Base-by-base conservation (phyloP, 2,797 vertebrate genomes). In the Carapus acus region DNA sequence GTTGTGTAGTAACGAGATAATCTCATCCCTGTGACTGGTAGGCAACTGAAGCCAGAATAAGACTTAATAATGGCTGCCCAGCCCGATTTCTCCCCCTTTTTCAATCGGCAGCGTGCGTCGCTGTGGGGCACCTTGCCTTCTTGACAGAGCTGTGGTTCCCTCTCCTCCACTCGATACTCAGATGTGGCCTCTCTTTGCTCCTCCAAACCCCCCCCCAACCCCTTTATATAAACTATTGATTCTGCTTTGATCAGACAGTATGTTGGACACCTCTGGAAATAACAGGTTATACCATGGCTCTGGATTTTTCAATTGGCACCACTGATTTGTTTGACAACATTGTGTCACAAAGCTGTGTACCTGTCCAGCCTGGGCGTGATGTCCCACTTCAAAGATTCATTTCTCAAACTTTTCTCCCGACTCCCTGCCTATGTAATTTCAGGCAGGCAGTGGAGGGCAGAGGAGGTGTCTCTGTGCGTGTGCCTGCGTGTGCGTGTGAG, bases 391-490 rank as follows among this genome's bases (percentile, higher is more conserved):
- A 36, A 36, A 36, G 27, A 34, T 19, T 18, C 42, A n/a, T 14
- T 19, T 52, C 36, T 3, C 31, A 7, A 3, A 42, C 15, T n/a
- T 42, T 8, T 9, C 31, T 21, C 9, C 5, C 39, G 7, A 44
- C 60, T 37, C 39, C 22, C 62, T 2, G 0, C 60, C 8, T 18
- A 9, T 39, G 14, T 36, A 22, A 51, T 36, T 49, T 52, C 38
- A 34, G 46, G 52, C 37, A 56, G 42, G 33, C 24, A 21, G 48
- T 19, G 14, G 33, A 46, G 54, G 16, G 39, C 40, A 48, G 49
- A 46, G 68, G 56, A 38, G 61, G 67, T 68, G 60, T 71, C 67
- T 77, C 67, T 78, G 77, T n/a, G n/a, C n/a, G n/a, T n/a, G n/a
- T n/a, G n/a, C n/a, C n/a, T n/a, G n/a, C n/a, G n/a, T n/a, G n/a